Percentiles rank a stretch among this genome's conserved stretches.
Conservation (phyloP, 2,888 invertebrate species). For the Drosophila fungiperda region DNA sequence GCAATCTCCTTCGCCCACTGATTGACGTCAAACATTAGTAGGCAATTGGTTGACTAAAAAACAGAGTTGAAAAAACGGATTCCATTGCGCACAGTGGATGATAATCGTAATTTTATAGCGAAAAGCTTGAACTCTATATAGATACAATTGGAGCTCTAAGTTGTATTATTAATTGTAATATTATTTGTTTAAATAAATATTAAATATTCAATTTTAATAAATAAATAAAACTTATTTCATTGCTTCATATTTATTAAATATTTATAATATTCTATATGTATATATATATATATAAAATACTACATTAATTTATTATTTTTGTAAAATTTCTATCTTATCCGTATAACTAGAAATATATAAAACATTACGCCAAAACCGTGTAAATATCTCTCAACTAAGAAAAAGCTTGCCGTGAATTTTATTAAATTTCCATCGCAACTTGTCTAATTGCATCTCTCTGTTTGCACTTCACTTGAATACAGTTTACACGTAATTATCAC, state of each 20-base stretch:
- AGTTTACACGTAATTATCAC: constrained; percentile 51
- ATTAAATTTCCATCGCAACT: neutral
- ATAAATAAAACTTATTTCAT: neutral
- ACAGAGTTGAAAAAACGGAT: neutral
- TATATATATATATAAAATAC: too few relatives aligned
- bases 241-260: neutral
- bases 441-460: constrained; percentile 26
- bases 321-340: neutral
- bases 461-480: constrained; percentile 30
- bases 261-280: neutral
- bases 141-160: neutral
- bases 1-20: constrained; percentile 52
- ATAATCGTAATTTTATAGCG: neutral
- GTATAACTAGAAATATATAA: too few relatives aligned
- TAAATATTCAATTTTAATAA: neutral
- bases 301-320: neutral
- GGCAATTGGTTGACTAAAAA: constrained; percentile 16
- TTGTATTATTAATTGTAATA: neutral
- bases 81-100: constrained; percentile 1
- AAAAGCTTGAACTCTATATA: neutral
- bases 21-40: constrained; percentile 55
- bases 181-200: neutral
- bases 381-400: neutral
- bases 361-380: neutral
- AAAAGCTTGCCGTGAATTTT: neutral